Evolutionary conservation across 2,888 invertebrate species (phyloP).

Genomic region (Salticus scenicus): DNA sequence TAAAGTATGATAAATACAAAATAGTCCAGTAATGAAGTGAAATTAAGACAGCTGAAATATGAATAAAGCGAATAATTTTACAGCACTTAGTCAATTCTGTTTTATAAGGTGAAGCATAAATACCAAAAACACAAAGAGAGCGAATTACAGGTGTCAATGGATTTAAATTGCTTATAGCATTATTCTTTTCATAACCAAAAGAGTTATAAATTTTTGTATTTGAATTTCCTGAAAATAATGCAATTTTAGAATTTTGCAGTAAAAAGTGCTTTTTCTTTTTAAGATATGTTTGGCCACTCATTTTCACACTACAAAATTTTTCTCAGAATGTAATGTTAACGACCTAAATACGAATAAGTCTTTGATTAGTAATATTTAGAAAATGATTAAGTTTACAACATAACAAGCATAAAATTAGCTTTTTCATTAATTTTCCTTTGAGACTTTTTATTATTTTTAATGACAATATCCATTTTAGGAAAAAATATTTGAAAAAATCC

Average conservation of each 20-base stretch:
- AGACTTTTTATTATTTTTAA: no score
- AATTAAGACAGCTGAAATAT: not conserved
- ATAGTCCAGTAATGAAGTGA: conserved; percentile 52
- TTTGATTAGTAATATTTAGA: no score
- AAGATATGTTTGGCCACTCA: not conserved
- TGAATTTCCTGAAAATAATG: not conserved
- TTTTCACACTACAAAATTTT: not conserved
- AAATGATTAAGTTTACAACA: no score
- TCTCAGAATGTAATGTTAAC: no score
- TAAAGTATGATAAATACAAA: conserved; percentile 37
- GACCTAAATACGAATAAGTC: no score
- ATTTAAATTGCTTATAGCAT: not conserved
- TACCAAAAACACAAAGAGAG: conserved; percentile 29
- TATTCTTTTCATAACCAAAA: not conserved
- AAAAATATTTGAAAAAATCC: no score
- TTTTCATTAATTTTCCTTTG: no score
- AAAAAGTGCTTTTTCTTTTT: not conserved
- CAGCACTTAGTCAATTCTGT: not conserved
- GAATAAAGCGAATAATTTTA: not conserved
- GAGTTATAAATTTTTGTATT: not conserved
- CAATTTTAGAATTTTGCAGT: not conserved
- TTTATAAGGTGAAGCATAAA: not conserved
- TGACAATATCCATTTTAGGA: no score
- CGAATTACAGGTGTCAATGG: conserved; percentile 24
- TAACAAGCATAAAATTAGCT: no score